Evolutionary conservation across 1,140 invertebrate genomes (phyloP).

Genomic region (Magallana ariakensis): DNA sequence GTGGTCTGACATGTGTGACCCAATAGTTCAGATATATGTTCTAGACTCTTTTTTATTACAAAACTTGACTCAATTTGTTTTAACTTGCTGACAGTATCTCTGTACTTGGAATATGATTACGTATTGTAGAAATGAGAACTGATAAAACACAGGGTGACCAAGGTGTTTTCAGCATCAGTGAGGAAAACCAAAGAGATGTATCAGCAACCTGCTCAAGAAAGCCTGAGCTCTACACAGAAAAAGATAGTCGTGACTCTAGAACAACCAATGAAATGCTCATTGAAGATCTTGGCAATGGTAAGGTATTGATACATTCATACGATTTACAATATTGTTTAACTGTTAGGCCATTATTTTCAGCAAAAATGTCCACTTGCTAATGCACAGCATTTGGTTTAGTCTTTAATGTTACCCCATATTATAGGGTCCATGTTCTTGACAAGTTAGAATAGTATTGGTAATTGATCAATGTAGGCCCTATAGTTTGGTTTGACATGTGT

Average conservation of each 20-base stretch:
- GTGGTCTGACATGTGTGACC: background rate
- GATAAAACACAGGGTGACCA: too few relatives aligned
- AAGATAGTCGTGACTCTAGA: too few relatives aligned
- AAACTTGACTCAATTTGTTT: background rate
- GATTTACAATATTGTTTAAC: background rate
- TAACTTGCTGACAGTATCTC: background rate
- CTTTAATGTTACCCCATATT: background rate
- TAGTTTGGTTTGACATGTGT: background rate
- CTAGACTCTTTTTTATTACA: background rate
- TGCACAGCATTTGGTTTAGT: background rate
- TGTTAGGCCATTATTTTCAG: background rate
- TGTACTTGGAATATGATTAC: background rate
- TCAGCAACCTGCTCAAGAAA: too few relatives aligned
- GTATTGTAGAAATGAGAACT: too few relatives aligned
- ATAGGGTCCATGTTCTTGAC: background rate
- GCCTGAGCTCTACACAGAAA: too few relatives aligned
- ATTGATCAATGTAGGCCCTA: background rate
- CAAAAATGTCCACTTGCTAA: too few relatives aligned
- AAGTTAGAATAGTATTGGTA: background rate
- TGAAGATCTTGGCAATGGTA: background rate
- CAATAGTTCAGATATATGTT: constrained; percentile 9
- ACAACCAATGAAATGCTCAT: background rate
- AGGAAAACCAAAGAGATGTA: too few relatives aligned
- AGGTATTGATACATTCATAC: background rate
- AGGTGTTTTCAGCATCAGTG: too few relatives aligned